phyloP scores from a whole-genome alignment of 2,888 invertebrate genomes.

The Chrysomela aeneicollis region DNA sequence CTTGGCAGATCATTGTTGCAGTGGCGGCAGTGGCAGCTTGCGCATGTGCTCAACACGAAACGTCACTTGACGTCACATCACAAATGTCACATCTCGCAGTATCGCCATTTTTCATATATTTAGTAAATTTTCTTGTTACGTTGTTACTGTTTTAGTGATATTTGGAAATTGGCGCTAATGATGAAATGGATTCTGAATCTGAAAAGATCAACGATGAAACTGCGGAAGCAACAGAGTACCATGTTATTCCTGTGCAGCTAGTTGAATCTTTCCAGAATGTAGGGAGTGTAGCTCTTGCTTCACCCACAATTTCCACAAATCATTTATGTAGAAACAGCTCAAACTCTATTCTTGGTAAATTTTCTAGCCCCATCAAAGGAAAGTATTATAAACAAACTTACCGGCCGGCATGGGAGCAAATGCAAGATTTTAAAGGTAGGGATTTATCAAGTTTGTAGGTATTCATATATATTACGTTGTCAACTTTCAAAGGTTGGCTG shows the following conservation, averaged over 20 bases:
- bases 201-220: slow-evolving; percentile 1
- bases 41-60: too few species aligned
- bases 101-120: background rate
- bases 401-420: slow-evolving; percentile 67
- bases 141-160: slow-evolving; percentile 37
- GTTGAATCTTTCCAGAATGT: slow-evolving; percentile 47
- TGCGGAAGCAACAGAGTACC: slow-evolving; percentile 29
- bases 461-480: background rate
- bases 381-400: slow-evolving; percentile 67
- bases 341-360: slow-evolving; percentile 37
- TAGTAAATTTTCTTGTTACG: background rate
- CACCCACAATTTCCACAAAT: slow-evolving; percentile 35
- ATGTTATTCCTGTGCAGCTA: slow-evolving; percentile 49
- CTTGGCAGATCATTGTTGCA: too few species aligned
- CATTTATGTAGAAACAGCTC: slow-evolving; percentile 14
- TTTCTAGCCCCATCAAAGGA: slow-evolving; percentile 44
- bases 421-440: slow-evolving; percentile 68
- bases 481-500: slow-evolving; percentile 63
- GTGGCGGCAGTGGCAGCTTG: too few species aligned
- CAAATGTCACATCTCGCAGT: background rate
- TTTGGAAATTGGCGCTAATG: slow-evolving; percentile 43
- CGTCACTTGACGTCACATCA: too few species aligned
- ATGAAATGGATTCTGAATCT: slow-evolving; percentile 44
- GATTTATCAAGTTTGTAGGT: too few species aligned
- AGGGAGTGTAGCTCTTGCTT: slow-evolving; percentile 40